phyloP scores from a whole-genome alignment of 1,140 invertebrate genomes.

The Linepithema humile region DNA sequence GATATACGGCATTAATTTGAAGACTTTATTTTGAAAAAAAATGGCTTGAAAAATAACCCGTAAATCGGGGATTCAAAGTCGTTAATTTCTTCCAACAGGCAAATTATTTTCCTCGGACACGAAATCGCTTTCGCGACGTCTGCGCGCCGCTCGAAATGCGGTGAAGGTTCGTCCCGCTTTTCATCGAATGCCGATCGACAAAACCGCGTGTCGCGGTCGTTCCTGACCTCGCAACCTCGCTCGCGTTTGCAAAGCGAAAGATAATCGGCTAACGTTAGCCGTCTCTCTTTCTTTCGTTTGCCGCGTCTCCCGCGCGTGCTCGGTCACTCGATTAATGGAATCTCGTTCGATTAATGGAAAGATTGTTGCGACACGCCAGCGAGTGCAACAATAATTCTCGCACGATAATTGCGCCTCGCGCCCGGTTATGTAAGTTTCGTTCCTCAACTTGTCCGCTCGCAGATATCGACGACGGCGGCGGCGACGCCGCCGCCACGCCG shows the following conservation, averaged over 20 bases:
- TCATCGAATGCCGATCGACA: constrained; percentile 7
- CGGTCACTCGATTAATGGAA: constrained; percentile 49
- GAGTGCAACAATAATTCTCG: constrained; percentile 70
- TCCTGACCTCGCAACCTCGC: constrained; percentile 67
- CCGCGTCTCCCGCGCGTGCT: neutral
- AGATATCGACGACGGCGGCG: constrained; percentile 40
- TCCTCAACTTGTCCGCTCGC: neutral
- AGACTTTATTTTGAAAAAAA: neutral
- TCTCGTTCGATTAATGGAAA: constrained; percentile 55
- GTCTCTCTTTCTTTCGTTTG: constrained; percentile 11
- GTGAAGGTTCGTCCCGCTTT: constrained; percentile 6
- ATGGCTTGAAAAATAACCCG: neutral
- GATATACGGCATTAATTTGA: neutral
- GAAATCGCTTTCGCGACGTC: neutral
- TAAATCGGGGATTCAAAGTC: neutral
- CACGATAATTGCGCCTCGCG: constrained; percentile 65
- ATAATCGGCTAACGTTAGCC: constrained; percentile 57
- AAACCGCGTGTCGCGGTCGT: constrained; percentile 26
- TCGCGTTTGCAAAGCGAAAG: constrained; percentile 45
- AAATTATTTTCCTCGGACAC: neutral
- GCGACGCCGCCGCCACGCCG: neutral
- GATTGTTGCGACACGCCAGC: constrained; percentile 68
- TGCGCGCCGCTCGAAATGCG: neutral
- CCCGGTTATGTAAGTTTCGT: constrained; percentile 59
- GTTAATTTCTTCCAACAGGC: neutral